These are phyloP conservation scores for Cydia splendana DNA, from an alignment of 1,140 invertebrate genomes.

Conservation along the genomic window DNA sequence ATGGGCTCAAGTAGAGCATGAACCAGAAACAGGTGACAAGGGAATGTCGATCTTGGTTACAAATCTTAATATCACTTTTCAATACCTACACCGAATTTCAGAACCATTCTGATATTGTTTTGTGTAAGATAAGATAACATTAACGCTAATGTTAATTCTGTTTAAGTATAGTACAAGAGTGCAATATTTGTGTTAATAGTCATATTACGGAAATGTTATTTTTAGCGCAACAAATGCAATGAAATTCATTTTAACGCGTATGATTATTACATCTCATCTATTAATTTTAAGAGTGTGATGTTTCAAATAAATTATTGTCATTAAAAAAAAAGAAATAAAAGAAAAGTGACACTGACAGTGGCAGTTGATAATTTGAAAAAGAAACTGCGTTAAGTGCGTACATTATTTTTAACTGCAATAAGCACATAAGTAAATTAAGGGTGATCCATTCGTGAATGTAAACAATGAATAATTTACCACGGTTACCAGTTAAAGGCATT, in stretches of 20 bases:
- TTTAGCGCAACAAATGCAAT: background rate
- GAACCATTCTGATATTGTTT: background rate
- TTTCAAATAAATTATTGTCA: too few species aligned
- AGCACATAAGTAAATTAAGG: background rate
- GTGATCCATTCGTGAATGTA: background rate
- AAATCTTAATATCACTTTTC: background rate
- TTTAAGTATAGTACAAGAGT: background rate
- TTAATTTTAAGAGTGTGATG: too few species aligned
- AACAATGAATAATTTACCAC: background rate
- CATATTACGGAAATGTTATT: background rate
- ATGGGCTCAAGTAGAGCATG: slow-evolving; percentile 8
- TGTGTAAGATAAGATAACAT: background rate
- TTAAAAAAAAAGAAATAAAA: too few species aligned
- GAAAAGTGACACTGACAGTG: too few species aligned
- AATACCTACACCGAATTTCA: background rate
- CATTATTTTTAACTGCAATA: background rate
- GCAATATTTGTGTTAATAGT: background rate
- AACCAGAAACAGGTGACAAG: slow-evolving; percentile 8
- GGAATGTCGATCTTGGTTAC: slow-evolving; percentile 14
- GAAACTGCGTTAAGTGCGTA: too few species aligned
- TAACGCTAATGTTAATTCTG: background rate
- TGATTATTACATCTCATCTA: too few species aligned
- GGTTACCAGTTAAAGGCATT: background rate
- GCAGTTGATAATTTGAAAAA: too few species aligned
- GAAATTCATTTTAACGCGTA: background rate